Evolutionary conservation across 2,797 vertebrate genomes (phyloP), one percentile per base, ranked within the genome.

Genomic region (Parauchenoglanis ngamensis): DNA sequence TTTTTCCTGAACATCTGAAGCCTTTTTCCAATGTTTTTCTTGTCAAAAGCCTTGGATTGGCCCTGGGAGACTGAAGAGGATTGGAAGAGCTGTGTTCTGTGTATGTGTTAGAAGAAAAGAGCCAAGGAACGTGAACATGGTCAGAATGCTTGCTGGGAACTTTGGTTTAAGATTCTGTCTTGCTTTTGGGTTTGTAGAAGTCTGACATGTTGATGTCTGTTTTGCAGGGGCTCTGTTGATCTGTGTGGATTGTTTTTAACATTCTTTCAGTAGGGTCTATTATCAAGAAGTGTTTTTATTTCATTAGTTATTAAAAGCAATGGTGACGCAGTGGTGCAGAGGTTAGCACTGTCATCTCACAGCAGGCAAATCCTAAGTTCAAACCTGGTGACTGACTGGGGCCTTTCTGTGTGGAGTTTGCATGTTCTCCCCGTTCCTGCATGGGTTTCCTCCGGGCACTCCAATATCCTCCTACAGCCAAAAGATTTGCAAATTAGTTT

Each of bases 1-100:
- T 68, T 78, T 78, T 61, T 44, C 23, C 44, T 28, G 44, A 88
- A 80, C 44, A 40, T 56, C 65, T 52, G 21, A 13, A 57, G 35
- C 54, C 63, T 46, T 75, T 79, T 40, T 23, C 35, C 54, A 72
- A 61, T 91, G 88, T 88, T 86, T 79, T 88, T 91, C 87, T 92
- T 89, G 88, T 90, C 76, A 85, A 83, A 23, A 79, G 72, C 56
- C 78, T 89, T 89, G 81, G 87, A 63, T 86, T 70, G 17, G 65
- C 86, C 89, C 88, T 77, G 73, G 77, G 52, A 87, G 77, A 90
- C 61, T 7, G 44, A 61, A 84, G 19, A 46, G 40, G 81, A 86
- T 72, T 52, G 61, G 56, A 79, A 77, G 84, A 28, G 52, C n/a
- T 61, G 35, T 79, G 63, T 83, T 88, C 49, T 61, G 85, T 86